Percentiles rank a stretch among this genome's conserved stretches.
Evolutionary conservation across 2,797 vertebrate genomes (phyloP).

Genomic region (Onychomys leucogaster): DNA sequence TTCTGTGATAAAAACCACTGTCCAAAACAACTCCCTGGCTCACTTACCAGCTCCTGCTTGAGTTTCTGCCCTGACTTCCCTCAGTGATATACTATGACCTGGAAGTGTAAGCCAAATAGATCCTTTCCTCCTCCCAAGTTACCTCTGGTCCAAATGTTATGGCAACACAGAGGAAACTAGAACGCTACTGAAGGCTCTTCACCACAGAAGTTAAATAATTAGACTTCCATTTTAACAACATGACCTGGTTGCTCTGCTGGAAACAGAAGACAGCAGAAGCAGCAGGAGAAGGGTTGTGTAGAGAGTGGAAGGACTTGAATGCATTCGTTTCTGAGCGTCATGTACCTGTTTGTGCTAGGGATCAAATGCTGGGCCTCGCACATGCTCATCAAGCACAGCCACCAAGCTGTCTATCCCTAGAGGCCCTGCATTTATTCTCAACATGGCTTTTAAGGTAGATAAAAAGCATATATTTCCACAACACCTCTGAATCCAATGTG

Average conservation of each 20-base stretch:
- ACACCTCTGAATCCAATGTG: constrained; percentile 27
- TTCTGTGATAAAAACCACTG: neutral
- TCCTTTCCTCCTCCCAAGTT: neutral
- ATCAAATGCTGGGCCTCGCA: neutral
- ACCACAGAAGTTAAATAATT: neutral
- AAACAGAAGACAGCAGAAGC: neutral
- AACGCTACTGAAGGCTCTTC: neutral
- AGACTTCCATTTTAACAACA: constrained; percentile 37
- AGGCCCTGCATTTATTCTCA: neutral
- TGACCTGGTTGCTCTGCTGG: neutral
- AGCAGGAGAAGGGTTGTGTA: neutral
- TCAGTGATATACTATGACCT: neutral
- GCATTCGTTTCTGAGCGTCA: neutral
- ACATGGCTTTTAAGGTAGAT: neutral
- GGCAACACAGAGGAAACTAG: neutral
- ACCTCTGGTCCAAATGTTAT: neutral
- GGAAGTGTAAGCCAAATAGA: neutral
- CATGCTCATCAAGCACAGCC: neutral
- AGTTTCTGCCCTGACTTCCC: neutral
- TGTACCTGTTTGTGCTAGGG: too few relatives aligned
- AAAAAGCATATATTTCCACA: neutral
- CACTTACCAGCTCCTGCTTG: neutral
- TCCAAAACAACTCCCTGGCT: neutral
- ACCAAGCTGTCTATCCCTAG: neutral
- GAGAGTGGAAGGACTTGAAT: neutral